These are phyloP conservation scores for Oreocharis arfaki DNA, from an alignment of 2,113 vertebrate genomes.

Conservation along the genomic window DNA sequence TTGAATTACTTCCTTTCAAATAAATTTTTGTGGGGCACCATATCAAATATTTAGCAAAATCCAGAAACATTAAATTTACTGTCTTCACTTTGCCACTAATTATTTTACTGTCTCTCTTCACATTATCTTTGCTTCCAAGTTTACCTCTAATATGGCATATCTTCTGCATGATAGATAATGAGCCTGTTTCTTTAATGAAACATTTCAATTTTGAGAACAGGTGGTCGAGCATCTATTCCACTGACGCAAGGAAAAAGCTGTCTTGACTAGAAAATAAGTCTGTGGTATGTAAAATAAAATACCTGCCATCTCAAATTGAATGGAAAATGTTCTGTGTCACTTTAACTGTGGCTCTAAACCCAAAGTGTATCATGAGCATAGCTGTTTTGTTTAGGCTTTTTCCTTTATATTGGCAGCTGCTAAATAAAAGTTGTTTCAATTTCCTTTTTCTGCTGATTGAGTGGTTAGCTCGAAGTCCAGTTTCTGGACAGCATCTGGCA, in stretches of 20 bases:
- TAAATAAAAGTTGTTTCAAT: neutral
- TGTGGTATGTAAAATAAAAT: neutral
- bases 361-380: neutral
- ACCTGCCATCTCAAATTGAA: neutral
- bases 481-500: slow-evolving; percentile 25
- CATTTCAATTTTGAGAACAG: slow-evolving; percentile 48
- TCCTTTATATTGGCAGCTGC: neutral
- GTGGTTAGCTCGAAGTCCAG: neutral
- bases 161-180: neutral
- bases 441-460: neutral
- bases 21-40: neutral
- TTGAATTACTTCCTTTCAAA: neutral
- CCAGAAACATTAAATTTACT: neutral
- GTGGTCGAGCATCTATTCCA: slow-evolving; percentile 6
- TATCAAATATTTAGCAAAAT: neutral
- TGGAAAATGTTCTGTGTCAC: neutral
- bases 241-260: neutral
- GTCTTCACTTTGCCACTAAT: neutral
- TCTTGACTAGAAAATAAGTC: slow-evolving; percentile 14
- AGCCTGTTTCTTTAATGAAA: neutral
- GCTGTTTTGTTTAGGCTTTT: neutral
- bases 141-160: neutral
- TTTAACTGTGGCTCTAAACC: neutral
- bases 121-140: neutral
- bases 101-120: neutral